Evolutionary conservation across 2,888 invertebrate genomes (phyloP), one percentile per base, ranked within the genome.

Genomic region (Stratiomys singularior): DNA sequence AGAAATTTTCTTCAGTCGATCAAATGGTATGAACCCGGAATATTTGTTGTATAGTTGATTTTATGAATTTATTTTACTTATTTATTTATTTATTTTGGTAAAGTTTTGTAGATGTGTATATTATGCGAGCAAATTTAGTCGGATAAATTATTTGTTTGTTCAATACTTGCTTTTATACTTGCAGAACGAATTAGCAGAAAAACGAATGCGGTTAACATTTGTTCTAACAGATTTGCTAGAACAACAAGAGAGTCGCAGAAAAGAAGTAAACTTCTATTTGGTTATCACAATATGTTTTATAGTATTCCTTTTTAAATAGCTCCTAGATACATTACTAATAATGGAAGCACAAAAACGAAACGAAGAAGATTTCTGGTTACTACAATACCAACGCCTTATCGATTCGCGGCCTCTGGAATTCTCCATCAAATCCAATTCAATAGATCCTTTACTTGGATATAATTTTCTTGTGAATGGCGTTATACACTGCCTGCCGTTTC

Each of bases 361-460:
- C 80, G 87, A 86, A 79, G 86, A 88, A 81, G 91, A 92, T 83
- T 94, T 93, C 85, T 94, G 94, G 94, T 86, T 94, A 80, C 89
- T 90, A 83, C 96, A 96, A 85, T 96, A 95, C 85, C 96, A 96
- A 85, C 90, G 92, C 81, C 87, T 96, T 60, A 89, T 96, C 84
- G 94, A 96, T 84, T 90, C 91, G 30, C 90, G 93, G 81, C 95
- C 96, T 27, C 90, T 89, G 82, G 90, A 90, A 69, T 87, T 93
- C 80, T 86, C 91, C 37, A 89, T 91, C 83, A 88, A 91, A 76
- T 89, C 90, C 79, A 90, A 89, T 80, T 88, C 89, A 81, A 87
- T 94, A 63, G 92, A 94, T 84, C 93, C 93, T 21, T 83, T 87
- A 72, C 87, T 94, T 80, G 92, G 92, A 28, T 92, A 92, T 85